Conservation (phyloP, 1,140 invertebrate species). For the Gyrodactylus bullatarudis region DNA sequence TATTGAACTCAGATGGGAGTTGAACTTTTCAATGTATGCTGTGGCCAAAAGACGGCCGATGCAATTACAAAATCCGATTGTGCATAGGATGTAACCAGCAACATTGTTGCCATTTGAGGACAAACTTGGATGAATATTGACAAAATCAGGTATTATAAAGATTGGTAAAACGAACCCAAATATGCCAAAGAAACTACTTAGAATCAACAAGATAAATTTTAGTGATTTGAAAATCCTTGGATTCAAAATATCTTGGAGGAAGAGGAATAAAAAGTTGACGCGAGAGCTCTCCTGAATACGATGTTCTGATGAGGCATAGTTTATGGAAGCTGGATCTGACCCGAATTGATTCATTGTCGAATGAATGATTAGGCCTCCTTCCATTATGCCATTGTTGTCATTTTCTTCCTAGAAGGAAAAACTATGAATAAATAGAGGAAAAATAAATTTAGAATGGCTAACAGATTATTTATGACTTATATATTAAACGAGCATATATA, state of each 20-base stretch:
- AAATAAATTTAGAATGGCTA: too few relatives aligned
- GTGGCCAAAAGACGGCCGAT: neutral
- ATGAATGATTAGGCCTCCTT: too few relatives aligned
- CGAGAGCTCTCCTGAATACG: too few relatives aligned
- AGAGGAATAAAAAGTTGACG: too few relatives aligned
- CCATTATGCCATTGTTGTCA: too few relatives aligned
- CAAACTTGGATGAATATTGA: neutral
- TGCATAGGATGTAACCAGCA: neutral
- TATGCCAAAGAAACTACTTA: neutral
- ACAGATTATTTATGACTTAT: too few relatives aligned
- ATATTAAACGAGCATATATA: too few relatives aligned
- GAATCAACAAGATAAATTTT: neutral
- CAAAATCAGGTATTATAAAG: neutral
- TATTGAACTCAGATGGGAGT: neutral
- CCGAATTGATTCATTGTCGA: too few relatives aligned
- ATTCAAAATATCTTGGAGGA: neutral
- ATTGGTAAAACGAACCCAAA: neutral
- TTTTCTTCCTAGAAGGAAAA: too few relatives aligned
- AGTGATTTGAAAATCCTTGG: neutral
- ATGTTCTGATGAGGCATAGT: neutral
- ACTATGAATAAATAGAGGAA: too few relatives aligned
- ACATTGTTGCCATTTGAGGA: neutral
- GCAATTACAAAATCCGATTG: neutral
- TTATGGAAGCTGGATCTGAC: neutral
- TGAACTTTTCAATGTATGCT: neutral